Percentiles rank a stretch among this genome's conserved stretches.
Conservation (phyloP, 1,140 invertebrate species). For the Ostrea denselamellosa region DNA sequence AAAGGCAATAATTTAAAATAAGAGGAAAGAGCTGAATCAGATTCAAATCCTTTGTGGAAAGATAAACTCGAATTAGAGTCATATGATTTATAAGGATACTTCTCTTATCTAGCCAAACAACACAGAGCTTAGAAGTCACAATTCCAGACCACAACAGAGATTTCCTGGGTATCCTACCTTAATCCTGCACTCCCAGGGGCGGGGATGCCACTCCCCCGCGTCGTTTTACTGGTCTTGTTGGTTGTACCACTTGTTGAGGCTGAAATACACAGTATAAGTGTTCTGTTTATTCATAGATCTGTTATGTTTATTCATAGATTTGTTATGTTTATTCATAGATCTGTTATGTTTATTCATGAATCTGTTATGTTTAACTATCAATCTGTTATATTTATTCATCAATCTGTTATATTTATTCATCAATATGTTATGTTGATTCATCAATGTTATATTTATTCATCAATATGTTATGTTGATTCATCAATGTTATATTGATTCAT, state of each 20-base stretch:
- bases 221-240: conserved; percentile 10
- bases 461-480: too few relatives aligned
- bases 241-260: not conserved
- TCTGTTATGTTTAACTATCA: too few relatives aligned
- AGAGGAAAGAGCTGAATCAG: not conserved
- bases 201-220: not conserved
- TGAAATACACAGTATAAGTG: not conserved
- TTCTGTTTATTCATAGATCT: not conserved
- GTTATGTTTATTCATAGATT: too few relatives aligned
- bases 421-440: too few relatives aligned
- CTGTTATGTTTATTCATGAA: too few relatives aligned
- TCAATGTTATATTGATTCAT: too few relatives aligned
- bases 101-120: conserved; percentile 29
- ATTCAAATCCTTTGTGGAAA: not conserved
- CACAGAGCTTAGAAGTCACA: not conserved
- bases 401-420: too few relatives aligned
- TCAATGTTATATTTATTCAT: too few relatives aligned
- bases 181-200: conserved; percentile 5
- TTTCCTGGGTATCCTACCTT: not conserved
- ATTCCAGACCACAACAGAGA: not conserved
- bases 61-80: not conserved
- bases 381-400: too few relatives aligned
- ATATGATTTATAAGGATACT: not conserved
- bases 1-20: not conserved
- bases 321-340: too few relatives aligned